Base-by-base conservation (phyloP, 2,888 invertebrate genomes). In the Brenthis daphne region DNA sequence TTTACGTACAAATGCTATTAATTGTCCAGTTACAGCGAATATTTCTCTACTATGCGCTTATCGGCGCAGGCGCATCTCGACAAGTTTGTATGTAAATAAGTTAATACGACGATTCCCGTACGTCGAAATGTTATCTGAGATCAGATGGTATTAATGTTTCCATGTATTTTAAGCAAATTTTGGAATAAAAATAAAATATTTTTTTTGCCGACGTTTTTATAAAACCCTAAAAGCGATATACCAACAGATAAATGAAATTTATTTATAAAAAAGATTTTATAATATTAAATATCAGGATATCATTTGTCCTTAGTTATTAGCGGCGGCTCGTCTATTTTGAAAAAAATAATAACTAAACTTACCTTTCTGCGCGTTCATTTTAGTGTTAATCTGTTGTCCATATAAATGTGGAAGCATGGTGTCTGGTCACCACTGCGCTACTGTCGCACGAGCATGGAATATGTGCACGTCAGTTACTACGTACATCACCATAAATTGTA, bases 111-210 rank as follows among this genome's bases (percentile, higher is more conserved):
- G 64, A 73, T 75, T 65, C 71, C 71, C 67, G 74, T 75, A 73
- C 69, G 66, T 73, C 69, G 67, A 72, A 69, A 68, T 67, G 67
- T 74, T 79, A 79, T 79, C 79, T 76, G 60, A 55, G 73, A 79
- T 78, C 79, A 63, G 68, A 20, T 58, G 68, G 14, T 60, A 48
- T 16, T 50, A 50, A 60, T 50, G 60, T 60, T 29, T 33, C 48
- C 14, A 64, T 58, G 51, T n/a, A 65, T 68, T 72, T 64, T 57
- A 69, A 53, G 63, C 14, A 61, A 67, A 20, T 63, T 70, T 47
- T 24, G 20, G 60, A 43, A 12, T 37, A 13, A 57, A n/a, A n/a
- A 53, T 57, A 64, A 13, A 1, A 12, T 29, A 2, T 24, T 60
- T 50, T 60, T 60, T 8, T 11, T 8, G 2, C 0, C 29, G 29